Percentiles rank a stretch among this genome's conserved stretches.
These are phyloP conservation scores for Lepus timidus DNA, from an alignment of 2,113 vertebrate genomes.

Conservation along the genomic window DNA sequence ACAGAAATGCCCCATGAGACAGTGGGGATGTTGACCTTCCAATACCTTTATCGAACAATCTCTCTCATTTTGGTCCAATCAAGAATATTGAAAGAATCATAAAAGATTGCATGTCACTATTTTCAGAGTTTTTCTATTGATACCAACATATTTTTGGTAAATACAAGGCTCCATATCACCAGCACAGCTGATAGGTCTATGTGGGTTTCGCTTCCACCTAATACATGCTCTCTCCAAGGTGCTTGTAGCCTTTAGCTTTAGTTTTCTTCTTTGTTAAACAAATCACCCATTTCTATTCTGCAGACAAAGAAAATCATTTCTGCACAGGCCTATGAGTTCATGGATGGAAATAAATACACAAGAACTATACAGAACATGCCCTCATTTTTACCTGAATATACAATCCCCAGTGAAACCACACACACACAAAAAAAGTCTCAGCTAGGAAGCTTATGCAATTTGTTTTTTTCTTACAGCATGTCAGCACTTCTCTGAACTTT, in stretches of 20 bases:
- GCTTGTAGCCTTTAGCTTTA: not conserved
- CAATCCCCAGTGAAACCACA: not conserved
- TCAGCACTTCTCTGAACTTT: conserved; percentile 81
- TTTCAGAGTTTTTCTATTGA: not conserved
- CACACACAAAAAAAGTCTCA: conserved; percentile 13
- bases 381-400: conserved; percentile 7
- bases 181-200: not conserved
- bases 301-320: conserved; percentile 27
- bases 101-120: not conserved
- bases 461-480: conserved; percentile 60
- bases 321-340: not conserved
- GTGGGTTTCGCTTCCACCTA: not conserved
- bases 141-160: not conserved
- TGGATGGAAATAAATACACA: not conserved
- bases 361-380: not conserved
- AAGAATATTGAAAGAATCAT: not conserved
- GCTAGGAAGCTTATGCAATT: conserved; percentile 66
- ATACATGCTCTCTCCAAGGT: not conserved
- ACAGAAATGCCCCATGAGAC: not conserved
- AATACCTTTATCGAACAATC: not conserved
- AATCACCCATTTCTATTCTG: conserved; percentile 33
- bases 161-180: not conserved
- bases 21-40: not conserved
- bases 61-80: not conserved
- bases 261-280: conserved; percentile 14